Base-by-base conservation (phyloP, 2,113 vertebrate species). In the Melanerpes aurifrons region DNA sequence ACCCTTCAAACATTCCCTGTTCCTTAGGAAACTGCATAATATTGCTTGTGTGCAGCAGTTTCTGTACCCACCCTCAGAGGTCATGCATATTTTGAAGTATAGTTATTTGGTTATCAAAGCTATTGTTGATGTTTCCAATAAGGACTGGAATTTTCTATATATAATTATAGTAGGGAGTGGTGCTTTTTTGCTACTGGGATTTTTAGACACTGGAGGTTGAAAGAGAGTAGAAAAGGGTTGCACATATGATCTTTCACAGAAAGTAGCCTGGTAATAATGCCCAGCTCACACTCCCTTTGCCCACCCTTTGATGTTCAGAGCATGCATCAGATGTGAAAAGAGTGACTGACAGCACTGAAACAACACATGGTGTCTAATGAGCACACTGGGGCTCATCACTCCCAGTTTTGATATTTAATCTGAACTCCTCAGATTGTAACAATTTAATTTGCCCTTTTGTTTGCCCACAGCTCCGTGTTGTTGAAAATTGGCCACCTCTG, bases 251-350 rank as follows among this genome's bases (percentile, higher is more conserved):
- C 72, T 95, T 91, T 81, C 62, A 31, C 54, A 72, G 40, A 70
- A 87, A 91, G 68, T 29, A 78, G 50, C 62, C 66, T 86, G 80
- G 85, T 83, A 76, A 88, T 87, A 96, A 95, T 93, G 90, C 82
- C 76, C 5, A 4, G 91, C 67, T 89, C 56, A 68, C 0, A 0
- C 56, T 85, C 28, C 57, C 57, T 68, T 56, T 0, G 0, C 31
- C 75, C 3, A 0, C 25, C 22, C 77, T 96, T 91, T 96, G 91
- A 96, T 90, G 85, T 95, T 91, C 87, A 92, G 71, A 47, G 12
- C 18, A 4, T 47, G 63, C 67, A 58, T 86, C 45, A 50, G 58
- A 86, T 50, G 50, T 94, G 76, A 78, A 77, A 89, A 68, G 82
- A 77, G 78, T 90, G 82, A 94, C n/a, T 92, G 93, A 75, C 73